Evolutionary conservation across 2,888 invertebrate species (phyloP), one percentile per base, ranked within the genome.

Genomic region (Malacosoma neustria): DNA sequence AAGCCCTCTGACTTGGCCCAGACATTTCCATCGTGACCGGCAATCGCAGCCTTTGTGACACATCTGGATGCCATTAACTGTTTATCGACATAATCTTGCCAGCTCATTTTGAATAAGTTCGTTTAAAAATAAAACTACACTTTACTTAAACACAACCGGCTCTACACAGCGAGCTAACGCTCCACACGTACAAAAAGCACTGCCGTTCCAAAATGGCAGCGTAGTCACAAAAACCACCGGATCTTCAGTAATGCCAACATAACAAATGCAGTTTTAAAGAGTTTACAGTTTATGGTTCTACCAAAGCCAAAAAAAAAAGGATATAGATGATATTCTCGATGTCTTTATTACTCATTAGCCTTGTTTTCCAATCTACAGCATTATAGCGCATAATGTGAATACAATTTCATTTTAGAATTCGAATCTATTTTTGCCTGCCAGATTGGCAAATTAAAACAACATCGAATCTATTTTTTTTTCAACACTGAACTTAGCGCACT

Each of bases 71-170:
- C 95, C 89, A 96, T 90, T 89, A 96, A 92, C 90, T 96, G 96
- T 91, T 95, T 96, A 90, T 96, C 96, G 88, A 96, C 94, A 90
- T 96, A 96, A 93, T 96, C 96, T 93, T 96, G 96, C 96, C 96
- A 96, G 93, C 95, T 96, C 96, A 96, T 96, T 87, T 87, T 91
- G 87, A 81, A 62, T 69, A 62, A 80, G 82, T 84, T 84, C 81
- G 70, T 76, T 76, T 79, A 72, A 77, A 67, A 76, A 75, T 81
- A 77, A 77, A 82, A 84, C 85, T 81, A 82, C 77, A 80, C 82
- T 82, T 76, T 68, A 69, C 74, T 80, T 77, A 70, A n/a, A 70
- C 79, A 81, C 80, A 72, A 75, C 74, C 59, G 70, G 69, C 71
- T 72, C 73, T 68, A 67, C 79, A 76, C 77, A 79, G 77, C 85